Evolutionary conservation across 1,140 invertebrate species (phyloP), one percentile per base, ranked within the genome.

Genomic region (Hesperophylax magnus): DNA sequence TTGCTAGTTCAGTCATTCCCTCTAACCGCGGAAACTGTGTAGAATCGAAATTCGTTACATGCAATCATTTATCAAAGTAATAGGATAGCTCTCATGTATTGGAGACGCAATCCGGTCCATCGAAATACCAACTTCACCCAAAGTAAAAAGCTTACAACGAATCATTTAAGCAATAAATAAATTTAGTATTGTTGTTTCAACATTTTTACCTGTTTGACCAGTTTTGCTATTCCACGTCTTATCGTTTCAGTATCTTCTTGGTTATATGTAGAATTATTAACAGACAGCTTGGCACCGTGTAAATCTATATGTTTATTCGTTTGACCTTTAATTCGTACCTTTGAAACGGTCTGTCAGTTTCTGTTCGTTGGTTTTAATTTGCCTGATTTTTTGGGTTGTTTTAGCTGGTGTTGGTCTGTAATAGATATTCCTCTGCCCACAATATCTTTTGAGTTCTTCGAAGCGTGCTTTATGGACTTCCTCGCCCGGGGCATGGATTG

Each of bases 21-120:
- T 52, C 53, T 22, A 63, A 61, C 39, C 58, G 31, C 58, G 58
- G 58, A 77, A 77, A 69, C 61, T 67, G 60, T 56, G 65, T 53
- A 69, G 18, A 69, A 69, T 69, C 63, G 52, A 71, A 81, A 78
- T 69, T 78, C 75, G 80, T 81, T 81, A 75, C 71, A 75, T 75
- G 71, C 71, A 75, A 81, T 81, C 80, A 81, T 78, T 81, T 69
- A 81, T 78, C 80, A 81, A 78, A 78, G 76, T 81, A 81, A 78
- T 78, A 71, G 77, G 65, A 78, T 72, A 81, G 76, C 34, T 77
- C 71, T 67, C 79, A 61, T 56, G 79, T 80, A 75, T 76, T 76
- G 24, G 27, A 31, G 27, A 17, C 24, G 27, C 22, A 8, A 20
- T 24, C 18, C 24, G 58, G 58, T 2, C 18, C 58, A 61, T 47